Conservation (phyloP, 2,113 vertebrate species). For the Mus spicilegus region DNA sequence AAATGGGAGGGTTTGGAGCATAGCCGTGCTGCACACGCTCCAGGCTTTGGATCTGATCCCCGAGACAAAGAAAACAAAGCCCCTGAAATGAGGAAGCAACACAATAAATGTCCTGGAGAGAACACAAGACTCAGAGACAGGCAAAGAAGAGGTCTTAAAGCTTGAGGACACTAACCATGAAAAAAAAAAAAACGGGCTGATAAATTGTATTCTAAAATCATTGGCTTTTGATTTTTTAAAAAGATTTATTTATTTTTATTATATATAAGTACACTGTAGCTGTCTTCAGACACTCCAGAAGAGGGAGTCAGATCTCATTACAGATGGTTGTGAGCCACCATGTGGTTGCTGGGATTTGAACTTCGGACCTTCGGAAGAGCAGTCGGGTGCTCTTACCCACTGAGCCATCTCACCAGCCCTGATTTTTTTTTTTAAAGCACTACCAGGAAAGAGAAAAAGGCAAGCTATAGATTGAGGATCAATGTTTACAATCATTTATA, state of each 20-base stretch:
- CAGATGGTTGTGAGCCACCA: too few species aligned
- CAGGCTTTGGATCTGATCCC: not conserved
- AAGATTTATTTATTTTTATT: too few species aligned
- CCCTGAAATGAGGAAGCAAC: not conserved
- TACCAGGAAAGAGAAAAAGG: not conserved
- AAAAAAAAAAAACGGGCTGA: not conserved
- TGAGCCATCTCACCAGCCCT: too few species aligned
- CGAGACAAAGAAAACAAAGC: not conserved
- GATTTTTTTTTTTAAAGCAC: not conserved
- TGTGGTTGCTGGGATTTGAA: too few species aligned
- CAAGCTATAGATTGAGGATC: not conserved
- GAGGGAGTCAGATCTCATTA: too few species aligned
- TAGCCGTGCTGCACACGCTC: not conserved
- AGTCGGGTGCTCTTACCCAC: too few species aligned
- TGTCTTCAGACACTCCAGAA: too few species aligned
- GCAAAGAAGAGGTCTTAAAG: constrained; percentile 11
- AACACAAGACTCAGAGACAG: not conserved
- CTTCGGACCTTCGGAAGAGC: too few species aligned
- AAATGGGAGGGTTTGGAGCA: not conserved
- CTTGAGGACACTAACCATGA: not conserved
- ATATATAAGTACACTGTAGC: too few species aligned
- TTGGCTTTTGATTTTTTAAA: not conserved
- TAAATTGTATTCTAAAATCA: constrained; percentile 30
- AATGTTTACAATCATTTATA: not conserved
- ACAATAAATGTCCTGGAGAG: not conserved